Base-by-base conservation (phyloP, 2,113 vertebrate genomes). In the Poeciliopsis retropinna region DNA sequence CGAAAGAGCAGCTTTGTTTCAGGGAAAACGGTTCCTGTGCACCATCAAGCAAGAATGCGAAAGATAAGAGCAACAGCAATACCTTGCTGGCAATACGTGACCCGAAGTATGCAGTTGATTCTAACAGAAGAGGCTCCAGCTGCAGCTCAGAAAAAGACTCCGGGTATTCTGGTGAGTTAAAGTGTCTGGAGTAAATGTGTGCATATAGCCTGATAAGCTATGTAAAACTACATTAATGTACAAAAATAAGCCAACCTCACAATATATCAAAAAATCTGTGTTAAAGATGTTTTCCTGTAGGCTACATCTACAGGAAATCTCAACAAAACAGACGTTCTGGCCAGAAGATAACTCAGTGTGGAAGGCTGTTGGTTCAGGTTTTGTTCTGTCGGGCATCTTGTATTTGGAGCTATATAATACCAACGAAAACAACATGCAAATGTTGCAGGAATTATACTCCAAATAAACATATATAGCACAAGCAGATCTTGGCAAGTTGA, bases 121-220 rank as follows among this genome's bases (percentile, higher is more conserved):
- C 78, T 71, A 78, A 72, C 25, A 82, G 81, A 60, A 79, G 67
- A 10, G 78, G 64, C 65, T 94, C 87, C 2, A 68, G 39, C 73
- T 93, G 88, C 87, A 89, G 89, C 64, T 94, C 93, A 22, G 93
- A 94, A 30, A 95, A 94, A 72, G 93, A 95, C 76, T 95, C 94
- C 0, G 94, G 93, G 14, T 95, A 87, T 74, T 95, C 94, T 54
- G 94, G 94, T 95, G 70, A 87, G 83, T 78, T 66, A 1, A 74
- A 47, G 78, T 51, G 5, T 15, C 5, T 8, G 28, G 1, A 1
- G 13, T 13, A 29, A 62, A 3, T 30, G 15, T 30, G 44, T 47
- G 44, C 34, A 37, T 37, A 2, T 37, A 37, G 34, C 34, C 34
- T 11, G 12, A 37, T 3, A 54, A 54, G 7, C 51, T 25, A 54